Conservation (phyloP, 2,113 vertebrate genomes). For the Megaptera novaeangliae region DNA sequence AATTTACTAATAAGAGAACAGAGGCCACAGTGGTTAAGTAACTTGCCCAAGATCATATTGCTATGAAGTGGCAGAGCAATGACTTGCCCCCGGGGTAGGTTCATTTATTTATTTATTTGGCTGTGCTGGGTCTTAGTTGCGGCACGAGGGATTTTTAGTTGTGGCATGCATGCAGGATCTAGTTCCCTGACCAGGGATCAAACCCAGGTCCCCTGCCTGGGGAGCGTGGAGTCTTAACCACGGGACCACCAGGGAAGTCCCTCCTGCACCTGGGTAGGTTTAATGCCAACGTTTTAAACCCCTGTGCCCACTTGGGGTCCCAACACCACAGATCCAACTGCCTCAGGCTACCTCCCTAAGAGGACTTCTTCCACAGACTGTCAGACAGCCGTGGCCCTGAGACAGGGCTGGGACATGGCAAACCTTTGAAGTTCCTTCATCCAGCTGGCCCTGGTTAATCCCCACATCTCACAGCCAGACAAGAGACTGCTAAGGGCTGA, state of each 20-base stretch:
- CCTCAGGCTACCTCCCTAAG: background rate
- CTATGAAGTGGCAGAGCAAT: background rate
- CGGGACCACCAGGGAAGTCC: no score
- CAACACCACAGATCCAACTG: background rate
- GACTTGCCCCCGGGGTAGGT: background rate
- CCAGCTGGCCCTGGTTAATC: background rate
- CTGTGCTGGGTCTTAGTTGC: no score
- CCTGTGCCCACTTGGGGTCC: background rate
- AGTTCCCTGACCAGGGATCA: no score
- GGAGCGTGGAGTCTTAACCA: no score
- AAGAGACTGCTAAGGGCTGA: background rate
- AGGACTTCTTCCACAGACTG: accelerated
- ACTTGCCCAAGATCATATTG: background rate
- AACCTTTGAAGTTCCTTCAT: background rate
- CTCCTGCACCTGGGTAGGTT: background rate
- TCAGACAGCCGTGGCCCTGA: background rate
- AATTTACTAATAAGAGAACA: background rate
- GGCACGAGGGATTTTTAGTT: no score
- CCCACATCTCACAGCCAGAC: background rate
- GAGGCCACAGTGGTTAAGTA: background rate
- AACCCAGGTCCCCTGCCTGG: no score
- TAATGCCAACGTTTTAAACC: background rate
- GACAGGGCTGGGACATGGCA: background rate
- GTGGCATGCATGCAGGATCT: no score
- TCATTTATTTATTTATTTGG: no score